Conservation (phyloP, 2,113 vertebrate species). For the Sander lucioperca region DNA sequence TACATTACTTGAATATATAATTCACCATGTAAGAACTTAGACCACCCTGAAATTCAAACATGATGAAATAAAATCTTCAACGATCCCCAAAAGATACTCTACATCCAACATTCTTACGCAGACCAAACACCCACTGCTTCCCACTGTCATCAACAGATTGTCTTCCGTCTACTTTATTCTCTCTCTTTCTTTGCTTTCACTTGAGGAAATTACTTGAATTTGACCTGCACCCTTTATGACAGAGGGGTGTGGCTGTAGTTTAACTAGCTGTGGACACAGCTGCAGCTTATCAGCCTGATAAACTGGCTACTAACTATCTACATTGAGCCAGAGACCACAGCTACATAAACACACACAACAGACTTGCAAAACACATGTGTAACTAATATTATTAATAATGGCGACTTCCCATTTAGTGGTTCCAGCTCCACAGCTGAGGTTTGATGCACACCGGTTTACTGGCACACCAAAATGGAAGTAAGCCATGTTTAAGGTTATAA, state of each 20-base stretch:
- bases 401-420: not conserved
- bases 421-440: not conserved
- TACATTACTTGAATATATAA: conserved; percentile 56
- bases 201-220: not conserved
- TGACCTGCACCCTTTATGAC: conserved; percentile 10
- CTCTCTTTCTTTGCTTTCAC: conserved; percentile 1
- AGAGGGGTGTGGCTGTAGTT: conserved; percentile 11
- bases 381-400: not conserved
- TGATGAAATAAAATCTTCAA: conserved; percentile 39
- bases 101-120: not conserved
- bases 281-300: conserved; percentile 23
- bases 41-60: conserved; percentile 40
- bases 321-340: not conserved
- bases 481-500: not conserved
- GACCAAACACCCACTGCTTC: conserved; percentile 22
- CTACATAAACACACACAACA: not conserved
- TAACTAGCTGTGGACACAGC: not conserved
- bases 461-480: not conserved
- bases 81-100: conserved; percentile 17
- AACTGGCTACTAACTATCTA: not conserved
- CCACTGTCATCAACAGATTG: conserved; percentile 56
- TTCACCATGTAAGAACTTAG: conserved; percentile 49
- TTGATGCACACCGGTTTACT: conserved; percentile 13
- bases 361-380: not conserved
- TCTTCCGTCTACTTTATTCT: conserved; percentile 29